Evolutionary conservation across 1,140 invertebrate genomes (phyloP).

Genomic region (Drosophila funebris): DNA sequence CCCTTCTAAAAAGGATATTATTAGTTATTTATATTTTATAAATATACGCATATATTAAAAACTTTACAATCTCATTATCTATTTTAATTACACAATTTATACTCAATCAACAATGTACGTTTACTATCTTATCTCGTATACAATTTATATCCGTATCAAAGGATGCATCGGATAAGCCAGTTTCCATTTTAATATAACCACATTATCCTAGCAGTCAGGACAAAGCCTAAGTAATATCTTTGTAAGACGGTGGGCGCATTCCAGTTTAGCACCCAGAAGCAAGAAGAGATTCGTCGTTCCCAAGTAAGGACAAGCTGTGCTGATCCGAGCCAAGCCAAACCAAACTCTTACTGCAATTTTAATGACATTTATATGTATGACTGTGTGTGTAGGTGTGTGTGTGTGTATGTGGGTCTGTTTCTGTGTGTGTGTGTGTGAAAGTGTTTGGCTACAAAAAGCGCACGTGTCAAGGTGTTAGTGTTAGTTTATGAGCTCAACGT

Average conservation of each 20-base stretch:
- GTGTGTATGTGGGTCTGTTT: constrained; percentile 20
- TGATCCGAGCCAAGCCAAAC: constrained; percentile 59
- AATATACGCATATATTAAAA: no score
- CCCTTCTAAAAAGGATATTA: not conserved
- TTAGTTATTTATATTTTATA: not conserved
- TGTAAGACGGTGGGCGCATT: constrained; percentile 13
- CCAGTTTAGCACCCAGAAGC: not conserved
- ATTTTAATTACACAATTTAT: not conserved
- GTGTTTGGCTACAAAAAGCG: constrained; percentile 70
- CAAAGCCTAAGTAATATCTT: constrained; percentile 2
- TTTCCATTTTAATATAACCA: not conserved
- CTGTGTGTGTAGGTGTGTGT: constrained; percentile 11
- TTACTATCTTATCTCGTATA: not conserved
- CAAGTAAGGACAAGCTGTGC: constrained; percentile 54
- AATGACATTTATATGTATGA: constrained; percentile 67
- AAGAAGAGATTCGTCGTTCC: constrained; percentile 62
- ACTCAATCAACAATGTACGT: not conserved
- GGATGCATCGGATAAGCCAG: not conserved
- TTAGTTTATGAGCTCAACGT: constrained; percentile 82
- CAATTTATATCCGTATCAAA: not conserved
- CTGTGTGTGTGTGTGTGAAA: constrained; percentile 22
- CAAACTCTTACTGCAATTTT: constrained; percentile 78
- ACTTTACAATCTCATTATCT: not conserved
- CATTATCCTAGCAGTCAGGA: constrained; percentile 1
- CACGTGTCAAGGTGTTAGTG: constrained; percentile 80